Evolutionary conservation across 2,888 invertebrate genomes (phyloP), one percentile per base, ranked within the genome.

Genomic region (Pyrochroa serraticornis): DNA sequence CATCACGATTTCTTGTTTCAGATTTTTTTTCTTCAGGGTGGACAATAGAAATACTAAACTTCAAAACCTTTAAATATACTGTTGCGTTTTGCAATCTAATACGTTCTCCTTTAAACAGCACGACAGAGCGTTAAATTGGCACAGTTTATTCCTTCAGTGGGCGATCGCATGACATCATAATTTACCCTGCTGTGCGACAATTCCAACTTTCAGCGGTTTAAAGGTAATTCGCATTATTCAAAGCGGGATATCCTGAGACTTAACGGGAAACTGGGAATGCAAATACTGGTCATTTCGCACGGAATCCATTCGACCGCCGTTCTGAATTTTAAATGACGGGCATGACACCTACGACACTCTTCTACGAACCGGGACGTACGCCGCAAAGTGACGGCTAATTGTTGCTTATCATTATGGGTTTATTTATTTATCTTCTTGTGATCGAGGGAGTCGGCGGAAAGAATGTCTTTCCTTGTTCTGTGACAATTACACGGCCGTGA

Each of bases 261-360:
- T 22, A 22, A 22, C 36, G 35, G 22, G 8, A 13, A 14, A 22
- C 57, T 50, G 46, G 42, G 52, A 65, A 68, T 66, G 66, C 64
- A 65, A 68, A 66, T 66, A 50, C 48, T 41, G 59, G 63, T 64
- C 49, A 54, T 37, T 50, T 55, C 41, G 58, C 55, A 45, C 38
- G 54, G 31, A 31, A 43, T 31, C 32, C 33, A 33, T 6, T 32
- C 33, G 36, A 13, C 35, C 46, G 46, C 35, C 35, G 35, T 46
- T 46, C 35, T 46, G 35, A 46, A 46, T 46, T 46, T 46, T 36
- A 46, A 46, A 36, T 46, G 33, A 22, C 22, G 22, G 22, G 22
- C 22, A 22, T 5, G 22, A 22, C 22, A 22, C 22, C 22, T 22
- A 22, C 22, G 22, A 5, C n/a, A n/a, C 5, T 5, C 22, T 22